A percentile compares a stretch with the other conserved stretches of the same genome.
phyloP scores from a whole-genome alignment of 2,113 vertebrate species.

The Leucosticte australis region DNA sequence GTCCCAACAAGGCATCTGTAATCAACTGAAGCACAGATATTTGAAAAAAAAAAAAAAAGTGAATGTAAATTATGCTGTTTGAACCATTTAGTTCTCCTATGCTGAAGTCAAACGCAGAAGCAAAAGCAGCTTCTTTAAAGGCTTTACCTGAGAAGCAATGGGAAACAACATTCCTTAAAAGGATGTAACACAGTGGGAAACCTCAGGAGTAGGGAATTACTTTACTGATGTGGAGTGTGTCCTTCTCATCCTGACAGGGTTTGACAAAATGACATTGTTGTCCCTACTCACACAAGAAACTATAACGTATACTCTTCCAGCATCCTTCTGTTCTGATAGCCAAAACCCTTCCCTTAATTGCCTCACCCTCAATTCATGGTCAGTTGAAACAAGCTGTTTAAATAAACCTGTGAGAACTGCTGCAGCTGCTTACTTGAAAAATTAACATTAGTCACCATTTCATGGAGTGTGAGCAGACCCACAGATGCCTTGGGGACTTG shows the following conservation, averaged over 20 bases:
- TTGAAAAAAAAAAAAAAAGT: neutral
- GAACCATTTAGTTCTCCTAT: neutral
- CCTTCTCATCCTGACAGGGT: neutral
- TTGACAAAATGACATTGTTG: neutral
- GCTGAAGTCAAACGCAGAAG: neutral
- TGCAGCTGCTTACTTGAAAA: neutral
- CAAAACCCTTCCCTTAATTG: neutral
- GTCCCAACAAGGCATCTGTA: neutral
- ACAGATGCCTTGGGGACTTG: neutral
- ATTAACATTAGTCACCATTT: neutral
- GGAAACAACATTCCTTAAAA: neutral
- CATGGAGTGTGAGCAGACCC: neutral
- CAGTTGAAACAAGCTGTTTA: neutral
- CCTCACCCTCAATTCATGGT: neutral
- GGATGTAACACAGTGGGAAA: neutral
- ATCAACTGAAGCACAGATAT: neutral
- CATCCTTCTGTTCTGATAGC: neutral
- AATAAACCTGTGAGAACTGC: neutral
- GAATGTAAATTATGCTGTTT: neutral
- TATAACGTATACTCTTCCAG: fast-evolving
- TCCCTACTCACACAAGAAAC: neutral
- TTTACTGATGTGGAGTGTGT: neutral
- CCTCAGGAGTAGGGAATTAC: neutral
- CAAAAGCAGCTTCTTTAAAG: neutral
- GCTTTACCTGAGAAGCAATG: neutral